A percentile compares a stretch with the other conserved stretches of the same genome.
phyloP scores from a whole-genome alignment of 2,888 invertebrate genomes.

The Limenitis arthemis region DNA sequence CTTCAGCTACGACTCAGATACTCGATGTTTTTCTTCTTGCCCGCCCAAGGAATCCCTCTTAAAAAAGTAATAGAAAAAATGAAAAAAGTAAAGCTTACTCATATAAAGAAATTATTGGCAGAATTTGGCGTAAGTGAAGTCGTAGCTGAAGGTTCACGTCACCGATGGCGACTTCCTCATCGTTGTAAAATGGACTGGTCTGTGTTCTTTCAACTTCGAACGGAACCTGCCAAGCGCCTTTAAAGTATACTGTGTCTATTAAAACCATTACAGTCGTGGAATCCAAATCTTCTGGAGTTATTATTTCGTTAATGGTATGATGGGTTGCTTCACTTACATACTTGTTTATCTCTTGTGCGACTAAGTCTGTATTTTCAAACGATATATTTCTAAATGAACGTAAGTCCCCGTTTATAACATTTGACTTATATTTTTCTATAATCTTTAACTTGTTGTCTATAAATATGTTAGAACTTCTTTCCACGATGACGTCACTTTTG shows the following conservation, averaged over 20 bases:
- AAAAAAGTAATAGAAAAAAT: conserved; percentile 62
- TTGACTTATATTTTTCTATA: conserved; percentile 32
- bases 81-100: conserved; percentile 49
- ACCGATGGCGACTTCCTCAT: conserved; percentile 36
- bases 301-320: conserved; percentile 45
- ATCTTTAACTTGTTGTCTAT: conserved; percentile 37
- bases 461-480: conserved; percentile 44
- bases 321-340: conserved; percentile 43
- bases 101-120: conserved; percentile 56
- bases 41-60: conserved; percentile 53
- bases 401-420: conserved; percentile 31
- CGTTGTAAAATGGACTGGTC: conserved; percentile 42
- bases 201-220: conserved; percentile 43
- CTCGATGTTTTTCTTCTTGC: conserved; percentile 76
- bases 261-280: conserved; percentile 35
- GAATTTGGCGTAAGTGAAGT: conserved; percentile 25
- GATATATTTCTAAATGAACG: conserved; percentile 36
- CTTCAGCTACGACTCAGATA: conserved; percentile 66
- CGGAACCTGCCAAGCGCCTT: conserved; percentile 44
- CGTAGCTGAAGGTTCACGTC: conserved; percentile 56
- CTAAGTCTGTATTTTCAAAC: conserved; percentile 33
- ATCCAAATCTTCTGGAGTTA: conserved; percentile 41
- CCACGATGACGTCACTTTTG: conserved; percentile 32
- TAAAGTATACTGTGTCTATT: conserved; percentile 53
- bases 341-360: conserved; percentile 43